Evolutionary conservation across 1,140 invertebrate genomes (phyloP), one percentile per base, ranked within the genome.

Genomic region (Cheumatopsyche charites): DNA sequence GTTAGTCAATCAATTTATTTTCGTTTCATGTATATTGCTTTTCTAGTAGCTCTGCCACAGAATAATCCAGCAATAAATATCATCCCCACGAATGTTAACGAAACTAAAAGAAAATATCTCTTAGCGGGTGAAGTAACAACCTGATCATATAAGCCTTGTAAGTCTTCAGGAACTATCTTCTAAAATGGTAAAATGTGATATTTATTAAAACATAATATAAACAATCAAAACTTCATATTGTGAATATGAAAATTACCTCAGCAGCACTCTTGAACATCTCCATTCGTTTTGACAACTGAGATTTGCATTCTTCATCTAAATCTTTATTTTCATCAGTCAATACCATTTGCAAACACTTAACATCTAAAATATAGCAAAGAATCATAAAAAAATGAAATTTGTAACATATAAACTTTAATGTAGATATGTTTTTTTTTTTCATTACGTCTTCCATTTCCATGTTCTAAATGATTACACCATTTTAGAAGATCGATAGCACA

Each of bases 211-310:
- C 66, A 61, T 6, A 29, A 63, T 62, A 52, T n/a, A 71, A 49
- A 11, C 42, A 45, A 21, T 26, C 55, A 58, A 11, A 62, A 71
- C 36, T 49, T 67, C 13, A 62, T 36, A 2, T 6, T 11, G 1
- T n/a, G 5, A 58, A 68, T 15, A 23, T 13, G 23, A 63, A 41
- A 42, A 9, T 84, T 84, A 94, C 92, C 84, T 91, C 88, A 36
- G 90, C 91, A 21, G 94, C 93, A 85, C 92, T 92, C 83, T 88
- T 90, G 80, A 94, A 96, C 92, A 97, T 94, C 84, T 95, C 90
- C 77, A 94, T 89, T 76, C 95, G 87, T 70, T 89, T 90, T 65
- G 87, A 86, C 55, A 97, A 81, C 86, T 93, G 91, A 74, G 88
- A 89, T 75, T 89, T 87, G 80, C 94, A 96, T 74, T 93, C 90